Evolutionary conservation across 2,888 invertebrate species (phyloP), one percentile per base, ranked within the genome.

Genomic region (Tridacna crocea): DNA sequence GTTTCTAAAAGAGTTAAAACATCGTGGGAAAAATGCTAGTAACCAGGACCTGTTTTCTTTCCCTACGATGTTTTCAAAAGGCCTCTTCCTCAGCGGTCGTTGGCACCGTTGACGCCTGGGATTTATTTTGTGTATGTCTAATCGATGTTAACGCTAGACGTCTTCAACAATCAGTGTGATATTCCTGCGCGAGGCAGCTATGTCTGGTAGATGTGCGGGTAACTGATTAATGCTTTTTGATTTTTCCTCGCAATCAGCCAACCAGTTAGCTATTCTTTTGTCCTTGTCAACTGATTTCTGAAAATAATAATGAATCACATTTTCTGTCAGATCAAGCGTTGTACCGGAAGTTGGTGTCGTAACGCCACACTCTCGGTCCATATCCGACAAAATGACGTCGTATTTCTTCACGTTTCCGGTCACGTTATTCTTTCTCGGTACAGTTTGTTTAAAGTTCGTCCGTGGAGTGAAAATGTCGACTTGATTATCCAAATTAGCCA

Each of bases 151-250:
- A 4, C 8, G 36, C 55, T 60, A 73, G 8, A 60, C 74, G 63
- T 74, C 74, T 47, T 74, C 74, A n/a, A 74, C 60, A 24, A 63
- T 74, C 13, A 74, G 24, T 11, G 60, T 61, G 10, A 74, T 47
- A 60, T 74, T 74, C 47, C 74, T 17, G 10, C 74, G 74, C 46
- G 74, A 74, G 4, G 74, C 72, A 17, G 55, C 36, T 22, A 85
- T 85, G 55, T 85, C 76, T 19, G 85, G 85, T 27, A 85, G 72
- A 48, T 79, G 82, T 0, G 85, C 70, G 13, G 85, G 82, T 19
- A 85, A 65, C 26, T 80, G 74, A 65, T 80, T 84, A 24, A n/a
- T 17, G 26, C 68, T 63, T 24, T 66, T 55, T 8, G 80, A 77
- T 55, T 85, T 80, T 68, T 80, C 80, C 19, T 80, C 68, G 26